These are phyloP conservation scores for Oncopodura yosiiana DNA, from an alignment of 1,140 invertebrate species.

Conservation along the genomic window DNA sequence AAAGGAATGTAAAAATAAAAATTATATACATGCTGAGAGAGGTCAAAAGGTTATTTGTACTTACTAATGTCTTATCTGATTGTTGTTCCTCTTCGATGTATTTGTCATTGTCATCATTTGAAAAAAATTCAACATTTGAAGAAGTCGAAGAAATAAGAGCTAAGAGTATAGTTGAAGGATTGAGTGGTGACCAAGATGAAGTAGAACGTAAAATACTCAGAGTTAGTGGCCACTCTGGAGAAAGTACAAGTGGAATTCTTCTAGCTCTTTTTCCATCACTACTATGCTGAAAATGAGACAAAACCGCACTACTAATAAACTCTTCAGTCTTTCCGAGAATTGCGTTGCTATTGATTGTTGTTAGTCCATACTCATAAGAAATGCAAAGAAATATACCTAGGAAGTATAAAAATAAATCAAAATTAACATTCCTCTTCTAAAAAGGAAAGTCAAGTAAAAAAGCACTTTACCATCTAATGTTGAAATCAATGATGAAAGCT, in stretches of 20 bases:
- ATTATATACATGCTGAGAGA: too few species aligned
- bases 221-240: constrained; percentile 17
- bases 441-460: background rate
- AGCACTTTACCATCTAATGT: constrained; percentile 28
- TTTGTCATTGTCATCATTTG: too few species aligned
- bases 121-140: too few species aligned
- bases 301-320: too few species aligned
- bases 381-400: constrained; percentile 33
- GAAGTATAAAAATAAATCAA: constrained; percentile 2
- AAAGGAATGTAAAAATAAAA: background rate
- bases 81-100: too few species aligned
- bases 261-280: background rate
- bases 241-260: background rate
- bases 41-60: too few species aligned
- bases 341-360: constrained; percentile 1
- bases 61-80: too few species aligned
- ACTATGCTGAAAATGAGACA: too few species aligned
- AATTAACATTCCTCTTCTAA: background rate
- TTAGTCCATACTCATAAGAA: constrained; percentile 13
- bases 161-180: constrained; percentile 13
- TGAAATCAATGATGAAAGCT: constrained; percentile 17
- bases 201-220: constrained; percentile 23
- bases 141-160: constrained; percentile 27
- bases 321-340: too few species aligned
- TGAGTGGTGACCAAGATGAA: constrained; percentile 25